Conservation (phyloP, 2,113 vertebrate species). For the Pterophyllum scalare region DNA sequence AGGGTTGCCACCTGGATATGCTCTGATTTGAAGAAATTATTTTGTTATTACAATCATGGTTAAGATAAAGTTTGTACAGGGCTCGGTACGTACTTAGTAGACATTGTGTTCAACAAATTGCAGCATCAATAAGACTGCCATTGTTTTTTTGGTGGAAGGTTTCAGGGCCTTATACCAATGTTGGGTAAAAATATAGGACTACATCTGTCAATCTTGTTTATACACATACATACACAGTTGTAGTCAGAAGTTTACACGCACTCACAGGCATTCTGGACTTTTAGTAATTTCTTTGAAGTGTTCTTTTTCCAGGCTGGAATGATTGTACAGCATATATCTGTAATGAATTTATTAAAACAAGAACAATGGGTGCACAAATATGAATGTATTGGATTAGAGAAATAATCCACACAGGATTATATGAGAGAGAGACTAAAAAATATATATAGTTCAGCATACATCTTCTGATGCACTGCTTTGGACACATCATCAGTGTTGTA, state of each 20-base stretch:
- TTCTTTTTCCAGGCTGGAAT: background rate
- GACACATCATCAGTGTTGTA: too few species aligned
- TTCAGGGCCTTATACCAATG: too few species aligned
- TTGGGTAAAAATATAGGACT: too few species aligned
- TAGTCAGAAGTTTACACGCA: too few species aligned
- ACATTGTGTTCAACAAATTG: background rate
- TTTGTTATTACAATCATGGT: background rate
- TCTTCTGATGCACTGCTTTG: background rate
- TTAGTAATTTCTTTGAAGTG: background rate
- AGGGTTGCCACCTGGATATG: background rate
- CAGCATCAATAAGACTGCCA: background rate
- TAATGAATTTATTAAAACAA: background rate
- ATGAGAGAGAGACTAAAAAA: background rate
- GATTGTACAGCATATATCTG: background rate
- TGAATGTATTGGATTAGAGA: too few species aligned
- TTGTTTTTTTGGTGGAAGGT: background rate
- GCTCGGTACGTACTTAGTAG: background rate
- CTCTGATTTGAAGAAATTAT: background rate
- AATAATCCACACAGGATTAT: background rate
- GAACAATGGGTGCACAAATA: background rate
- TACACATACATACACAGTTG: too few species aligned
- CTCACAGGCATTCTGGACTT: background rate
- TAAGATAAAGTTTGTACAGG: conserved; percentile 2
- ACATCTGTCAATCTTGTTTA: too few species aligned
- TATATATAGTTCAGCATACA: background rate